These are phyloP conservation scores for Sminthurides bifidus DNA, from an alignment of 1,140 invertebrate genomes.

Conservation along the genomic window DNA sequence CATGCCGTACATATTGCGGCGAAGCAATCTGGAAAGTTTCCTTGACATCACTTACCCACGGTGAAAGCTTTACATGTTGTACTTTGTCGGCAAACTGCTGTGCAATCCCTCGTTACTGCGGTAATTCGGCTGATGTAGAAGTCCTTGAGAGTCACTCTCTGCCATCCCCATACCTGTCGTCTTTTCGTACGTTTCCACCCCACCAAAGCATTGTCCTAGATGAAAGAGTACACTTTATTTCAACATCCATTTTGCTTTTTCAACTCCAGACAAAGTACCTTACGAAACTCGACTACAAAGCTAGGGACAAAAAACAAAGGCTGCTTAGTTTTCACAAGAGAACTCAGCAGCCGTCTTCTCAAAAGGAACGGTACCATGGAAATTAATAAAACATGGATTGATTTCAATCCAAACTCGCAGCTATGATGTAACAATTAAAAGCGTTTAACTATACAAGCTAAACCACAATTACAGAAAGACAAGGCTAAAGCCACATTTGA, in stretches of 20 bases:
- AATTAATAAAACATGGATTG: background rate
- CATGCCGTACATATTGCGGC: too few relatives aligned
- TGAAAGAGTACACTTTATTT: too few relatives aligned
- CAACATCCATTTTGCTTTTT: too few relatives aligned
- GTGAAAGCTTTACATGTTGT: slow-evolving; percentile 38
- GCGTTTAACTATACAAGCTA: background rate
- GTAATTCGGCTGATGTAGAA: slow-evolving; percentile 38
- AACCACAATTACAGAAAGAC: background rate
- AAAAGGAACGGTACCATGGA: background rate
- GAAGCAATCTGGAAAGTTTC: too few relatives aligned
- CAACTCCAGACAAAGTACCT: background rate
- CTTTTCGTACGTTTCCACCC: slow-evolving; percentile 42
- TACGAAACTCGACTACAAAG: too few relatives aligned
- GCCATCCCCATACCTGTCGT: slow-evolving; percentile 37
- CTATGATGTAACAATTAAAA: background rate
- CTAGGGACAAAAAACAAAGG: background rate
- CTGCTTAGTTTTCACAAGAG: background rate
- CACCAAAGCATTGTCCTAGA: slow-evolving; percentile 41
- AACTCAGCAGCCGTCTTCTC: background rate
- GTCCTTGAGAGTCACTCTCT: slow-evolving; percentile 34
- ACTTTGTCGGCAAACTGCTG: slow-evolving; percentile 40
- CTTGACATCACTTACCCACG: slow-evolving; percentile 35
- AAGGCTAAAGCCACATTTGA: background rate
- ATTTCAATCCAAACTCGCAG: background rate
- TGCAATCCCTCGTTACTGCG: slow-evolving; percentile 40